These are phyloP conservation scores for Anodontia alba DNA, from an alignment of 2,888 invertebrate genomes.

Conservation along the genomic window DNA sequence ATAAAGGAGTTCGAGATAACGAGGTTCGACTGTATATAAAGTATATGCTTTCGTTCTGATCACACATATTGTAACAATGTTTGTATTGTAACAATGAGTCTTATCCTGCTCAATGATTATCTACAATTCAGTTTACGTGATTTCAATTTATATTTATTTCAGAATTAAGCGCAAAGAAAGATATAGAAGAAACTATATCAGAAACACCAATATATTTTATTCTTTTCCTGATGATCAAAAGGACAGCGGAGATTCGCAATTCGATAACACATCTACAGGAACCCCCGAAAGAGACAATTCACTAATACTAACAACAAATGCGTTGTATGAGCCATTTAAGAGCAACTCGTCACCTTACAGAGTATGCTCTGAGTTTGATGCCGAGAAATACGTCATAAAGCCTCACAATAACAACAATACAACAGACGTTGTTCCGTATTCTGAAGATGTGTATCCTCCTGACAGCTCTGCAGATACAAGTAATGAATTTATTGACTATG, in stretches of 20 bases:
- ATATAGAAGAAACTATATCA: conserved; percentile 48
- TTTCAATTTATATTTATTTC: conserved; percentile 24
- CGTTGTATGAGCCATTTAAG: not conserved
- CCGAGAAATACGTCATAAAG: not conserved
- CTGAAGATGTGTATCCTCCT: not conserved
- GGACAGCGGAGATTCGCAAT: conserved; percentile 37
- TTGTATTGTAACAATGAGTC: no score
- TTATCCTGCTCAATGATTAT: no score
- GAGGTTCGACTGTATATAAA: no score
- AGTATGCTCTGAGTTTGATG: not conserved
- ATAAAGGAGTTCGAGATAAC: no score
- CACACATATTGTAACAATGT: no score
- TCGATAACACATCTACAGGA: not conserved
- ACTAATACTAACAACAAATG: not conserved
- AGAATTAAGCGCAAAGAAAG: conserved; percentile 56
- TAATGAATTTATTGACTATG: not conserved
- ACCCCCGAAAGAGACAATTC: not conserved
- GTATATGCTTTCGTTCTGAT: no score
- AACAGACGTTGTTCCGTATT: not conserved
- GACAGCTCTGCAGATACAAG: not conserved
- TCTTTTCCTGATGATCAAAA: conserved; percentile 57
- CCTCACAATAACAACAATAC: no score
- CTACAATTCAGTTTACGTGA: no score
- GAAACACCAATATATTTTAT: conserved; percentile 64
- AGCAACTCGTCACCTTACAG: not conserved